Conservation (phyloP, 2,797 vertebrate genomes). For the Pantherophis alleghaniensis region DNA sequence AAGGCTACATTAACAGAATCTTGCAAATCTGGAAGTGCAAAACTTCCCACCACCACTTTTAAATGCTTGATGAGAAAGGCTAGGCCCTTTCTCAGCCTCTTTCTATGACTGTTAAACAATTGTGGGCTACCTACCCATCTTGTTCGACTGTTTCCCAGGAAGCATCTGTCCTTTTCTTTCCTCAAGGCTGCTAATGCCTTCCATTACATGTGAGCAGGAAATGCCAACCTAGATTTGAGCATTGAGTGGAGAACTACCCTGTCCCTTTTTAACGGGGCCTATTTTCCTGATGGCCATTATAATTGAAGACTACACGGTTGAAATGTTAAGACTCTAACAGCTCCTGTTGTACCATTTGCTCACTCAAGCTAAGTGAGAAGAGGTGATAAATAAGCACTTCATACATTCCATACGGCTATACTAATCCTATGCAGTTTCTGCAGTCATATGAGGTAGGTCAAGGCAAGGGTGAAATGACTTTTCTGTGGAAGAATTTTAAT, state of each 20-base stretch:
- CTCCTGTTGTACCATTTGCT: constrained; percentile 74
- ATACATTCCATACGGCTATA: constrained; percentile 73
- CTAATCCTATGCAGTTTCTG: constrained; percentile 63
- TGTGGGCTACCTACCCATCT: too few relatives aligned
- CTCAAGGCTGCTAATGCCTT: not conserved
- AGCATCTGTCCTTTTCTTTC: too few relatives aligned
- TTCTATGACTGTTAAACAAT: not conserved
- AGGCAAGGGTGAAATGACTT: constrained; percentile 57
- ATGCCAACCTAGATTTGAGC: not conserved
- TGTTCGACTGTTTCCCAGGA: too few relatives aligned
- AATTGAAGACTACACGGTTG: constrained; percentile 75
- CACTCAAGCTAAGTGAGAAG: constrained; percentile 69
- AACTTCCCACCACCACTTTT: not conserved
- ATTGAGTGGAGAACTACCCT: constrained; percentile 40
- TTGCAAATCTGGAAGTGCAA: not conserved
- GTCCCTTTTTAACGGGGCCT: not conserved
- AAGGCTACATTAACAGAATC: not conserved
- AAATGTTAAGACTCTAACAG: constrained; percentile 68
- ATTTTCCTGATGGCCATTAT: constrained; percentile 23
- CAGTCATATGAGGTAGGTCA: constrained; percentile 68
- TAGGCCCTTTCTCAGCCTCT: not conserved
- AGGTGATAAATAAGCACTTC: constrained; percentile 70
- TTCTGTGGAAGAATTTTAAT: constrained; percentile 75
- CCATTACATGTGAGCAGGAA: not conserved
- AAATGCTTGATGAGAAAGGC: not conserved